Base-by-base conservation (phyloP, 2,888 invertebrate species). In the Drosophila longiperda region DNA sequence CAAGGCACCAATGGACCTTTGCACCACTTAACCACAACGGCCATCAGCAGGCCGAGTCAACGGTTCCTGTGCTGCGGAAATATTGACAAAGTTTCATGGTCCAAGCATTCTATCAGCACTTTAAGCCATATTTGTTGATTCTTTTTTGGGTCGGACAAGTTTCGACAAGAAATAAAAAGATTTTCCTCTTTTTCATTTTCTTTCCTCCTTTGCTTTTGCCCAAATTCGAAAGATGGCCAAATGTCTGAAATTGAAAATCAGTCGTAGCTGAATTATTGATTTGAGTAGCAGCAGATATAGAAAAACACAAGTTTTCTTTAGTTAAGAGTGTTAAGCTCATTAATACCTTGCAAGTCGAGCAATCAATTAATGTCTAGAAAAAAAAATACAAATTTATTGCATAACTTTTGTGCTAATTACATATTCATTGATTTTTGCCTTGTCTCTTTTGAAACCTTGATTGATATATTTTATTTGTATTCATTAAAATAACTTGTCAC, bases 251-350 rank as follows among this genome's bases (percentile, higher is more conserved):
- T 67, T 72, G 78, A 64, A 73, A 68, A 63, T 52, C 69, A 78
- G 74, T 69, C 75, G 49, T 57, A 59, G 70, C 66, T 81, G 84
- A 87, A 87, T 89, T 88, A 87, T 89, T 89, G 85, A 89, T 85
- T 87, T 66, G 87, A 77, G 58, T 40, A 40, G 48, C 63, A 36
- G 20, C 4, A 45, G 15, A 45, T 23, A 45, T 45, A 23, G 3
- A 15, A 49, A 45, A 48, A 34, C 36, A 38, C 23, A 54, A 32
- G 32, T 40, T 38, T 12, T 9, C 23, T 33, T 6, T 8, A 40
- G 40, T 33, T 33, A 12, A 40, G 12, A 12, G 34, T 36, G 29
- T 15, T 36, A 11, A 32, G 32, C 40, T 40, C 17, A 17, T 23
- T 26, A 33, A 62, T 62, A 42, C 40, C 57, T 42, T 26, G 32